phyloP scores from a whole-genome alignment of 92 coral and sea anemone species.

The Actinostola sp. region DNA sequence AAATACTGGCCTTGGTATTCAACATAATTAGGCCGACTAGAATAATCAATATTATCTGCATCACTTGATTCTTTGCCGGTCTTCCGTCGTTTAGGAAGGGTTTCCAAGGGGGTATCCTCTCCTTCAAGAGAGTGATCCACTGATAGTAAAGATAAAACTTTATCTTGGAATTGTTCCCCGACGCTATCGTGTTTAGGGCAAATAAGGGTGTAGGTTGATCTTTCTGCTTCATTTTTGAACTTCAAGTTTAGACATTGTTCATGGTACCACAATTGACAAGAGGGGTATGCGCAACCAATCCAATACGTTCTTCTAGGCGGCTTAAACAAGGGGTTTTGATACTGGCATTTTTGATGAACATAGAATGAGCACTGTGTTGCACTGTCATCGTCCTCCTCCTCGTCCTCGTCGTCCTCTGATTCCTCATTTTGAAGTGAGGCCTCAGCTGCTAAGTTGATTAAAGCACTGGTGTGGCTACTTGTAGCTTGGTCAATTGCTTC shows the following conservation, averaged over 20 bases:
- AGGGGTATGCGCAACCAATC: constrained; percentile 51
- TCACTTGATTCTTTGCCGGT: background rate
- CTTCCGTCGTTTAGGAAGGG: background rate
- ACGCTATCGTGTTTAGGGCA: constrained; percentile 26
- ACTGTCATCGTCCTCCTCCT: constrained; percentile 34
- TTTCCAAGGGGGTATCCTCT: background rate
- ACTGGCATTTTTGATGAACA: constrained; percentile 22
- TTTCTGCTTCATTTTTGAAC: constrained; percentile 18
- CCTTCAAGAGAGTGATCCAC: background rate
- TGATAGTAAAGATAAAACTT: background rate
- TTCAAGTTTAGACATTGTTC: constrained; percentile 32
- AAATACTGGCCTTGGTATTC: constrained; percentile 22
- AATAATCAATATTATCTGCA: background rate
- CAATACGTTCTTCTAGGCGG: constrained; percentile 44
- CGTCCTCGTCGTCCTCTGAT: too few relatives aligned
- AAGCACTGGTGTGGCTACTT: too few relatives aligned
- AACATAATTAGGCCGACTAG: constrained; percentile 13
- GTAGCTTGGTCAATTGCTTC: constrained; percentile 10
- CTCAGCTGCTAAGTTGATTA: too few relatives aligned
- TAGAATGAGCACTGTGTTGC: constrained; percentile 26
- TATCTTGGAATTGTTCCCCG: constrained; percentile 5
- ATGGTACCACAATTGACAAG: constrained; percentile 40
- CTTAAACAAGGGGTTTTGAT: constrained; percentile 7
- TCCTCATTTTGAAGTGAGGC: too few relatives aligned
- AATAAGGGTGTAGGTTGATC: constrained; percentile 18